Base-by-base conservation (phyloP, 2,113 vertebrate species). In the Brienomyrus longianalis region DNA sequence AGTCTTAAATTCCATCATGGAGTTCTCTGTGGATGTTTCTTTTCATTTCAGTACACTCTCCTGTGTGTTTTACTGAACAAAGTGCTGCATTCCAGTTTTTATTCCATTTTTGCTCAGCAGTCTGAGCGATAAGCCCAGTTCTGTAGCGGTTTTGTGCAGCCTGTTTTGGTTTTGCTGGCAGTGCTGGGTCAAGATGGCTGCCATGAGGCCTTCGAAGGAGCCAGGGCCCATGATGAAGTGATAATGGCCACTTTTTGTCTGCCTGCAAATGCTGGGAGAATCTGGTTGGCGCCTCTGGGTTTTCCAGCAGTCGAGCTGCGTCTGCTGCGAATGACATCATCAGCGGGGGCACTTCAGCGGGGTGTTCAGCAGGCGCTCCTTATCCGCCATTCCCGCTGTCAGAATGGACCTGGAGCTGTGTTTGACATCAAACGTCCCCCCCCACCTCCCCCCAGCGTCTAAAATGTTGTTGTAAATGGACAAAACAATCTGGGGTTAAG, bases 401-500 rank as follows among this genome's bases (percentile, higher is more conserved):
- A 50, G 83, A 17, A 86, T n/a, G 48, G 45, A 86, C 83, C 86
- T 31, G 31, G 27, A 35, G 8, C 31, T 87, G n/a, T n/a, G n/a
- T 85, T 48, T 47, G 45, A 50, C 83, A 50, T 45, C 43, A 27
- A 17, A 35, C 27, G 5, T 10, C 50, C n/a, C 85, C 31, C 48
- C 47, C 9, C 3, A 54, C 52, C 27, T 62, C 27, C n/a, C 86
- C 31, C 66, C 70, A 52, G 11, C 17, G 7, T 70, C 48, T 54
- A 74, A 50, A 35, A 27, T 5, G 48, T n/a, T 45, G 43, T 74
- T 50, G 45, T 21, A 8, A 39, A 56, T 23, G 89, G 35, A 43
- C 56, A 47, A 62, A 48, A 91, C 92, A 93, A 93, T 93, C 91
- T 94, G 93, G 92, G 89, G 31, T 66, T 56, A 3, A 45, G 92